Percentiles rank a stretch among this genome's conserved stretches.
phyloP scores from a whole-genome alignment of 2,113 vertebrate genomes.

The Labrus mixtus region DNA sequence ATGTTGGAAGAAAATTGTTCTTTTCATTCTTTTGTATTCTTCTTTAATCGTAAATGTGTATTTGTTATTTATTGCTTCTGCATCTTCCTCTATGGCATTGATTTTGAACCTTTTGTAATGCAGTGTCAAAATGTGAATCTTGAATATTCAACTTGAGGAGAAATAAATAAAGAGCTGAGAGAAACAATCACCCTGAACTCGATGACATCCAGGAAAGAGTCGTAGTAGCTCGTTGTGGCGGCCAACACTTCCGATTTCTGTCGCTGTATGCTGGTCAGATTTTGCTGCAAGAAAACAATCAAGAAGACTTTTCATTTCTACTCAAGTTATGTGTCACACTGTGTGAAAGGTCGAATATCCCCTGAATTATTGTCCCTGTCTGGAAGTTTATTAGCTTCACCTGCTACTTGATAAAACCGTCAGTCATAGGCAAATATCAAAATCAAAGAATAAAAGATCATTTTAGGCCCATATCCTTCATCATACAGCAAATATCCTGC shows the following conservation, averaged over 20 bases:
- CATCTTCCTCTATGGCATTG: background rate
- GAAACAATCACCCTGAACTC: conserved; percentile 90
- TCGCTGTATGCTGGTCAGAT: conserved; percentile 88
- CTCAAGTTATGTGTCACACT: no score
- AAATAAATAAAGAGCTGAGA: background rate
- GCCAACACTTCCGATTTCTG: conserved; percentile 88
- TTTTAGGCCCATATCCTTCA: no score
- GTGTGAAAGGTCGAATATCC: no score
- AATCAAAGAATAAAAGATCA: no score
- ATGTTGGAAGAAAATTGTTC: background rate
- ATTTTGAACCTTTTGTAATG: no score
- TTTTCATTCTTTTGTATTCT: background rate
- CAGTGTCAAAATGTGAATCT: background rate
- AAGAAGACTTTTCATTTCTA: background rate
- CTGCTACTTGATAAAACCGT: no score
- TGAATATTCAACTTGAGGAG: background rate
- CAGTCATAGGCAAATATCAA: no score
- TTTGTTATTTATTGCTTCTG: background rate
- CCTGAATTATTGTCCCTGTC: no score
- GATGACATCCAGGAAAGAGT: conserved; percentile 94
- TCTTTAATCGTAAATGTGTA: background rate
- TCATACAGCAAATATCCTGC: no score
- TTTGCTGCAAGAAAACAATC: conserved; percentile 82
- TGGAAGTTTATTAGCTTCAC: no score
- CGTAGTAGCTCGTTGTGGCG: conserved; percentile 84